phyloP scores from a whole-genome alignment of 92 coral and sea anemone species.

The Palythoa grandis region DNA sequence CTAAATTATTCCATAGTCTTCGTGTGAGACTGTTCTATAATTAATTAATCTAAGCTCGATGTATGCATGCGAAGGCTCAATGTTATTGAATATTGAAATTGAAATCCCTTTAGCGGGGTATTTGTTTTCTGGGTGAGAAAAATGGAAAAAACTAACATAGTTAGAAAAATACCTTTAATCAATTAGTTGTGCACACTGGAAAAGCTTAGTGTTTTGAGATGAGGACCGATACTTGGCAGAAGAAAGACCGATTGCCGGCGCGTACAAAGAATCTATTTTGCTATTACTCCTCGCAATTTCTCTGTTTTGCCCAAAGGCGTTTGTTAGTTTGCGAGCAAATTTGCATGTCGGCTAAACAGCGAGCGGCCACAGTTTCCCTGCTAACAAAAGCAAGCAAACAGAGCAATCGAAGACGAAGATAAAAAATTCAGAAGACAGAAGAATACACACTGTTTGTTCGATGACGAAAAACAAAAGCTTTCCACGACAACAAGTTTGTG shows the following conservation, averaged over 20 bases:
- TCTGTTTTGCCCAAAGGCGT: conserved; percentile 70
- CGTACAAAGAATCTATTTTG: conserved; percentile 63
- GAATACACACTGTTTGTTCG: background rate
- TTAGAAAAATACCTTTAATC: conserved; percentile 27
- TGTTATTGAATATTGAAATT: conserved; percentile 45
- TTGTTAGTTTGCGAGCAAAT: conserved; percentile 47
- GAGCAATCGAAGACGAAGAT: conserved; percentile 30
- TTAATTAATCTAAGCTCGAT: conserved; percentile 41
- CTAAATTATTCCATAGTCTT: conserved; percentile 39
- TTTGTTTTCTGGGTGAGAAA: conserved; percentile 33
- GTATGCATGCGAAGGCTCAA: conserved; percentile 14
- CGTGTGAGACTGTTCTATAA: conserved; percentile 48
- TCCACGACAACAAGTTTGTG: background rate
- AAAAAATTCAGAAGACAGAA: conserved; percentile 2
- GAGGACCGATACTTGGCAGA: conserved; percentile 17
- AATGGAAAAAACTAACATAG: conserved; percentile 43
- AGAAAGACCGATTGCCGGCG: conserved; percentile 49
- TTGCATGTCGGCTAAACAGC: conserved; percentile 48
- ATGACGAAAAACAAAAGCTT: conserved; percentile 3
- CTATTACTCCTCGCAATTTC: conserved; percentile 53
- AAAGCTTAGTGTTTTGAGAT: background rate
- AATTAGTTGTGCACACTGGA: conserved; percentile 36
- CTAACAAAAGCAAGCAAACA: conserved; percentile 32
- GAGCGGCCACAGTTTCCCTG: conserved; percentile 18
- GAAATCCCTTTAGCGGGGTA: conserved; percentile 40